Percentiles rank a stretch among this genome's conserved stretches.
Evolutionary conservation across 2,113 vertebrate species (phyloP).

Genomic region (Muscicapa adusta): DNA sequence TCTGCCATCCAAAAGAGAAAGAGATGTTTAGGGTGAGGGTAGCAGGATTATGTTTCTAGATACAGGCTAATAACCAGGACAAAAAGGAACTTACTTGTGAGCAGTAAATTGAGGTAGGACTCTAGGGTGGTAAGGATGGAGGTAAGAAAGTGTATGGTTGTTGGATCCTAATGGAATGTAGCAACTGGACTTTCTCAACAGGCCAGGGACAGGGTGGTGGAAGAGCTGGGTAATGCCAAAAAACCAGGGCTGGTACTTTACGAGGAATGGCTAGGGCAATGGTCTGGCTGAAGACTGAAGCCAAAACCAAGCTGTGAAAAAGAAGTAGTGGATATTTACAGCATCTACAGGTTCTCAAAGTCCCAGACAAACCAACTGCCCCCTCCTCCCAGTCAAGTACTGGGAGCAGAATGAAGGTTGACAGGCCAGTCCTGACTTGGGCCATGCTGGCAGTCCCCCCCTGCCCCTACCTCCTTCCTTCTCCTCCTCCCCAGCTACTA

Average conservation of each 20-base stretch:
- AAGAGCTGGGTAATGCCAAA: neutral
- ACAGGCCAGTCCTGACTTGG: neutral
- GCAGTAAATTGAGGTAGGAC: neutral
- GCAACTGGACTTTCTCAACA: neutral
- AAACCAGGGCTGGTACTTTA: neutral
- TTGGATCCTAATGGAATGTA: neutral
- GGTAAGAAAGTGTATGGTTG: neutral
- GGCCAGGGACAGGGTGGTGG: neutral
- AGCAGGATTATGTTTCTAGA: neutral
- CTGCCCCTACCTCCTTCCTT: neutral
- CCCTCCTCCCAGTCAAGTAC: neutral
- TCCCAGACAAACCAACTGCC: rapidly evolving
- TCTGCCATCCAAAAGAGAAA: neutral
- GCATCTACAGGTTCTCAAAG: neutral
- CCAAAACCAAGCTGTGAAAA: neutral
- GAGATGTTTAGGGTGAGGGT: neutral
- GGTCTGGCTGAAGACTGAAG: neutral
- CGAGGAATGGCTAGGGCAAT: neutral
- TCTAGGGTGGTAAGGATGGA: neutral
- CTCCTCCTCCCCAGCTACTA: neutral
- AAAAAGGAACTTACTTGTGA: neutral
- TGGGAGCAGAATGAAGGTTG: neutral
- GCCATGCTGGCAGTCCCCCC: neutral
- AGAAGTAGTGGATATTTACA: neutral
- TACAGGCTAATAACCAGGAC: neutral